Percentiles rank a stretch among this genome's conserved stretches.
Conservation (phyloP, 1,140 invertebrate genomes). For the Caerostris extrusa region DNA sequence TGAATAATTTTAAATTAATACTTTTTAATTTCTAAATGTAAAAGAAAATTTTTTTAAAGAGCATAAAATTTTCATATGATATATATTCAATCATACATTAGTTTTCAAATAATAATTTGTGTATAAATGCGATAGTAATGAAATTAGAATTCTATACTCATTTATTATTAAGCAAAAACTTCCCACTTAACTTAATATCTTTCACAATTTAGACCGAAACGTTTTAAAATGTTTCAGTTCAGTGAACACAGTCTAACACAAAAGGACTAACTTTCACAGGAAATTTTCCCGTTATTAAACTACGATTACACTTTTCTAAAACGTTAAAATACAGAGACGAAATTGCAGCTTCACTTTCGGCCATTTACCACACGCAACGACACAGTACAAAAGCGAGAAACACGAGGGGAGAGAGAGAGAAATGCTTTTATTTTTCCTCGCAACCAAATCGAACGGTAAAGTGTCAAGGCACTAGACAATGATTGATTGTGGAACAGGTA, state of each 20-base stretch:
- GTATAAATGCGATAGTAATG: too few species aligned
- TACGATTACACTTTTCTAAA: neutral
- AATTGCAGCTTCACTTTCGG: neutral
- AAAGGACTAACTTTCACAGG: neutral
- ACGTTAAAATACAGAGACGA: neutral
- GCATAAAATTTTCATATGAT: too few species aligned
- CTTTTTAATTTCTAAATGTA: too few species aligned
- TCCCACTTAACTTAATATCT: too few species aligned
- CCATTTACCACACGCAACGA: neutral
- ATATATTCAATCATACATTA: too few species aligned
- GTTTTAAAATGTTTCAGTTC: neutral
- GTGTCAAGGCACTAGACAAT: constrained; percentile 34
- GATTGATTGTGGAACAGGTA: constrained; percentile 35
- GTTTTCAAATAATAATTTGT: too few species aligned
- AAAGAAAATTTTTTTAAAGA: too few species aligned
- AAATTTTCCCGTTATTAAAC: neutral
- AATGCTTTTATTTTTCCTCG: constrained; percentile 14
- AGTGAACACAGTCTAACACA: neutral
- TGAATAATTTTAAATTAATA: too few species aligned
- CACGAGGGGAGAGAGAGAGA: neutral
- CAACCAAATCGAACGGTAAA: neutral
- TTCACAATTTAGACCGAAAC: too few species aligned
- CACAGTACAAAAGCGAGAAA: neutral
- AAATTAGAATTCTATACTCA: too few species aligned
- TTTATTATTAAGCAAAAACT: too few species aligned